These are phyloP conservation scores for Drosophila trapezifrons DNA, from an alignment of 1,140 invertebrate genomes.

Conservation along the genomic window DNA sequence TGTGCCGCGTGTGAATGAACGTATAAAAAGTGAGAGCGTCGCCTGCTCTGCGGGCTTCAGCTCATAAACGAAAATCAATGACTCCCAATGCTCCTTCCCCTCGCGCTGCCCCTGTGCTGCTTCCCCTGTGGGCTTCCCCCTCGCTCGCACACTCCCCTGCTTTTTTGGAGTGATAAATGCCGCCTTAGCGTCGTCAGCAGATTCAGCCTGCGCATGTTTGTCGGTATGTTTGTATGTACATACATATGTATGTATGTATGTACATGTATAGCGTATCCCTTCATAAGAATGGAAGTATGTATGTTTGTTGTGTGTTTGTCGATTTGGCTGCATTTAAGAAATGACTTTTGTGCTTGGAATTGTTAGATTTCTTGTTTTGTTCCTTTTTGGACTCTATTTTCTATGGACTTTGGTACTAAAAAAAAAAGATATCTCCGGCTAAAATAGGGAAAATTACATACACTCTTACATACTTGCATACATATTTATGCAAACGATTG, in stretches of 20 bases:
- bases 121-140: conserved; percentile 15
- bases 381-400: conserved; percentile 24
- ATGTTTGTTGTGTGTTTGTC: conserved; percentile 13
- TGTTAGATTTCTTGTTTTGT: conserved; percentile 36
- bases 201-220: conserved; percentile 47
- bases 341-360: conserved; percentile 21
- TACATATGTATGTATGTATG: neutral
- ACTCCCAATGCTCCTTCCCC: conserved; percentile 65
- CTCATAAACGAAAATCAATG: conserved; percentile 82
- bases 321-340: conserved; percentile 53
- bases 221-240: conserved; percentile 3
- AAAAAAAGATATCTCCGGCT: conserved; percentile 15
- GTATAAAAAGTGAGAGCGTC: conserved; percentile 79
- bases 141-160: conserved; percentile 15
- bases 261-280: too few relatives aligned
- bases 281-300: neutral
- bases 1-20: conserved; percentile 78
- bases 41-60: conserved; percentile 46
- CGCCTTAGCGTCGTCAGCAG: conserved; percentile 49
- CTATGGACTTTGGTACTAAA: conserved; percentile 38
- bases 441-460: conserved; percentile 2
- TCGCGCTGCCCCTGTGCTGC: neutral
- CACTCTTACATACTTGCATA: neutral
- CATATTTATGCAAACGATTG: conserved; percentile 3
- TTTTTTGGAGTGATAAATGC: conserved; percentile 49